phyloP scores from a whole-genome alignment of 1,140 invertebrate genomes.

The Batillaria attramentaria region DNA sequence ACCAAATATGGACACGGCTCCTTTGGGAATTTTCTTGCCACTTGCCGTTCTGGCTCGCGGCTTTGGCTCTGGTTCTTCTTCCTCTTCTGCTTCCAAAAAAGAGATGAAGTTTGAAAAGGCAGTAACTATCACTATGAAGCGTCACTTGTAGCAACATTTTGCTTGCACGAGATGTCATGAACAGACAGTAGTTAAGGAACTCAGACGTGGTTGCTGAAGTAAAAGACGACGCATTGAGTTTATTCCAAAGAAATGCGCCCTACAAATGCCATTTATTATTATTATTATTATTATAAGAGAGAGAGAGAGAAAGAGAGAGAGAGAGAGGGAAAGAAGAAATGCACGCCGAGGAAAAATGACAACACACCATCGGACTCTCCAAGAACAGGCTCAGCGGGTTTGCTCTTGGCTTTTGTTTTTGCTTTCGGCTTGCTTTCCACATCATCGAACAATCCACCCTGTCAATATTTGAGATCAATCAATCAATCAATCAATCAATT shows the following conservation, averaged over 20 bases:
- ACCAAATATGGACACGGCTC: slow-evolving; percentile 58
- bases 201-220: no score
- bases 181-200: no score
- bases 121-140: neutral
- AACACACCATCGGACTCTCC: neutral
- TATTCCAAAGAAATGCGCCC: no score
- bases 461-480: neutral
- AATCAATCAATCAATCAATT: neutral
- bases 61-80: slow-evolving; percentile 19
- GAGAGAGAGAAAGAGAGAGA: no score
- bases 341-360: neutral
- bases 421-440: no score
- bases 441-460: no score
- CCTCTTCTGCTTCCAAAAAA: neutral
- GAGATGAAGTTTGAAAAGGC: neutral
- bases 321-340: neutral
- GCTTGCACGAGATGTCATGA: no score
- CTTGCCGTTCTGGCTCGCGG: slow-evolving; percentile 40
- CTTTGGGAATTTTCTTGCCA: slow-evolving; percentile 54
- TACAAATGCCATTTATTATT: no score
- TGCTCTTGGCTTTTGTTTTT: no score
- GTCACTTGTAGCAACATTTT: neutral
- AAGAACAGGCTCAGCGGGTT: neutral
- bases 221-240: no score
- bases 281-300: no score